Base-by-base conservation (phyloP, 2,797 vertebrate genomes). In the Fringilla coelebs region DNA sequence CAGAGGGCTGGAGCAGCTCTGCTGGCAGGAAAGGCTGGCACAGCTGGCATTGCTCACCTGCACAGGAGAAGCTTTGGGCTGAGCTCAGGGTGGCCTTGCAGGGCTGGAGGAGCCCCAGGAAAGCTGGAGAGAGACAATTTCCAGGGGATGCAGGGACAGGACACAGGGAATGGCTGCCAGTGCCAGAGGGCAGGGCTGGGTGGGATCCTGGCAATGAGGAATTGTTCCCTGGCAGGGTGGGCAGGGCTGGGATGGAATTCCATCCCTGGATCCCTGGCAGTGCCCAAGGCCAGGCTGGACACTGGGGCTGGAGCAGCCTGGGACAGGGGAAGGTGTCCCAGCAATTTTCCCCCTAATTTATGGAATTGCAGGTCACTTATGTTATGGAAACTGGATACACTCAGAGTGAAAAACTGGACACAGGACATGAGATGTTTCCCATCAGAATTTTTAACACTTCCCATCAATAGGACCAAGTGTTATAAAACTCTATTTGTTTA, bases 401-500 rank as follows among this genome's bases (percentile, higher is more conserved):
- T 67, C 62, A 45, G 8, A 71, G 25, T 32, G 72, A 74, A 80
- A 77, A 85, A 12, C 49, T 22, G 36, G 49, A 67, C 63, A 41
- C 11, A 17, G 38, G 24, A 76, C 18, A 32, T 10, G 55, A 73
- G 63, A 57, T 51, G 28, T 83, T 96, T 96, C 93, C 57, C 78
- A 72, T 58, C 29, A 28, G 62, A 48, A 58, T 45, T 92, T 96
- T 85, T 49, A 58, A 83, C 0, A 1, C 36, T 83, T 94, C 78
- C 75, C 29, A 10, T 68, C 75, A 74, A 43, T 17, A 65, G 61
- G 91, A 77, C 14, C n/a, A 22, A 87, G 29, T 24, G 72, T 87
- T 93, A 85, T 32, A 94, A 92, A 95, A 89, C 75, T 45, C 22
- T 11, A 1, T 46, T 94, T 94, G 78, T 88, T 95, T 96, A 82